Conservation (phyloP, 2,888 invertebrate species). For the Platerodrilus igneus region DNA sequence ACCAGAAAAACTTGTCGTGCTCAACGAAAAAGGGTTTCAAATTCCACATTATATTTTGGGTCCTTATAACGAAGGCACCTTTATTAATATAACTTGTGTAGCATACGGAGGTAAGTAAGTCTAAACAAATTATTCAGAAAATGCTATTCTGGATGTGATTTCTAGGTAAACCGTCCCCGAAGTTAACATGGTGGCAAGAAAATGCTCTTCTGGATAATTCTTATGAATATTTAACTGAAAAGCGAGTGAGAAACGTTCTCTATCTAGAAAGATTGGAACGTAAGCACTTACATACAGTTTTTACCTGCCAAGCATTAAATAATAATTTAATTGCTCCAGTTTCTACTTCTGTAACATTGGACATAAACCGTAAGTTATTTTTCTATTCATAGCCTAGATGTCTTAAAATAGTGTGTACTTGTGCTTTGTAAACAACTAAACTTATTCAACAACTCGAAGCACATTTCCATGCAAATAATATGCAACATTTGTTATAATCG, state of each 20-base stretch:
- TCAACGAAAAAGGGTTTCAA: constrained; percentile 71
- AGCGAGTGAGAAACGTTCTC: constrained; percentile 63
- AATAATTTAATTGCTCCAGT: constrained; percentile 64
- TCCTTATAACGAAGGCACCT: constrained; percentile 79
- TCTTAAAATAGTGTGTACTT: no score
- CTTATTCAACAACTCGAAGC: no score
- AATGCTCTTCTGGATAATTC: constrained; percentile 64
- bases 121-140: not conserved
- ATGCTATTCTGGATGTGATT: not conserved
- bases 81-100: constrained; percentile 77
- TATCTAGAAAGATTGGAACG: constrained; percentile 62
- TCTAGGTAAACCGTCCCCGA: constrained; percentile 54
- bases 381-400: no score
- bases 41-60: constrained; percentile 74
- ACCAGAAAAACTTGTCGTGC: constrained; percentile 73
- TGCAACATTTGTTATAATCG: constrained; percentile 17
- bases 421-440: no score
- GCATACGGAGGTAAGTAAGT: constrained; percentile 73
- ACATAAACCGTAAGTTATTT: constrained; percentile 66
- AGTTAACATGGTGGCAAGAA: constrained; percentile 73
- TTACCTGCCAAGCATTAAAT: constrained; percentile 69
- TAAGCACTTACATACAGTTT: constrained; percentile 59
- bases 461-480: constrained; percentile 17
- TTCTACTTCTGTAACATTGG: constrained; percentile 59
- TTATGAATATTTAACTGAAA: constrained; percentile 60